Evolutionary conservation across 2,797 vertebrate genomes (phyloP), one percentile per base, ranked within the genome.

Genomic region (Erithacus rubecula): DNA sequence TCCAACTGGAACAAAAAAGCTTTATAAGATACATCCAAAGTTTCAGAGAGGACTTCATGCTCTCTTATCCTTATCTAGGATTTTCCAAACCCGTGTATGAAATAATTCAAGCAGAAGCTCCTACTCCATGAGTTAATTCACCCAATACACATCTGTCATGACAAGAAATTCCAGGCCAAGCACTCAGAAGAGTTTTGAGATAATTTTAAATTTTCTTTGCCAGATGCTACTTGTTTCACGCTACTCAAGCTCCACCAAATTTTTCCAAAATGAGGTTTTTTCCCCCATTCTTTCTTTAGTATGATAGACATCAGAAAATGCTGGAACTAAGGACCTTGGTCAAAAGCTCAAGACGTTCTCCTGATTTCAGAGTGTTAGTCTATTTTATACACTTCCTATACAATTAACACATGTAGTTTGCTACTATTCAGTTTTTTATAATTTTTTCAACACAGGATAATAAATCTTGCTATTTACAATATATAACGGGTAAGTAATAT

Each of bases 381-480:
- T 77, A 59, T 93, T 94, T 94, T 91, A 94, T 95, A 92, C 84
- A 93, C 95, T 96, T 97, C 96, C 94, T 97, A 96, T 97, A 97
- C 96, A 96, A 97, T 97, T 96, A 97, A 96, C 95, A 96, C 97
- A 98, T 98, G 97, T 98, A 98, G 97, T 98, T 98, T 87, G 74
- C 92, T 96, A 97, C 97, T 97, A 95, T 98, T 94, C 89, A 88
- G 51, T 93, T 83, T 92, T 69, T 86, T 87, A 76, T 56, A 64
- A 5, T 68, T 37, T 59, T 86, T 75, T 76, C 75, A 98, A 98
- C 98, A 98, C 98, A 99, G 98, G 98, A 98, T 96, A 98, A 98
- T 96, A 98, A 98, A 98, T 96, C 97, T 95, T 97, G 95, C 93
- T 98, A 98, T 98, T 98, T 99, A 98, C 98, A 98, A 97, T 95